Evolutionary conservation across 2,888 invertebrate genomes (phyloP).

Genomic region (Cecidostiba fungosa): DNA sequence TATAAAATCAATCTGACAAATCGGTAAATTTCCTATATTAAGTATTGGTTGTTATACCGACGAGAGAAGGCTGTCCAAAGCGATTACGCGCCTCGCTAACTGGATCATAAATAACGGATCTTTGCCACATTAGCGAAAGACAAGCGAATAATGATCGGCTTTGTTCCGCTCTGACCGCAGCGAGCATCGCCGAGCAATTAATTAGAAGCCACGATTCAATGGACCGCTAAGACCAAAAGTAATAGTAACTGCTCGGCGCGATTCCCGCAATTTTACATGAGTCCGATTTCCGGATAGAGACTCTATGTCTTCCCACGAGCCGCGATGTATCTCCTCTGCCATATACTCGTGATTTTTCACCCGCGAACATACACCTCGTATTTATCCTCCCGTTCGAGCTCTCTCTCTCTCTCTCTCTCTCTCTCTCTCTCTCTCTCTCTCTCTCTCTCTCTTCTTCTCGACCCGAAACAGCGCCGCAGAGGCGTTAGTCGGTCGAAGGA

Average conservation of each 20-base stretch:
- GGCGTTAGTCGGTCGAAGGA: background rate
- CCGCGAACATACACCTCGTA: conserved; percentile 22
- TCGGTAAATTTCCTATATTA: no score
- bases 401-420: background rate
- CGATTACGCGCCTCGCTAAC: background rate
- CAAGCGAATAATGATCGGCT: conserved; percentile 58
- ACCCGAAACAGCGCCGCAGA: background rate
- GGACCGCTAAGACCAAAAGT: conserved; percentile 53
- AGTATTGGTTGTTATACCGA: background rate
- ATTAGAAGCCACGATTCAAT: conserved; percentile 44
- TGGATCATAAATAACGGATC: conserved; percentile 43
- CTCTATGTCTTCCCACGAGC: conserved; percentile 38
- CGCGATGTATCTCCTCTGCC: conserved; percentile 29
- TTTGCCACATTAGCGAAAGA: conserved; percentile 31
- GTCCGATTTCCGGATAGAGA: conserved; percentile 57
- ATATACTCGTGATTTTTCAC: conserved; percentile 40
- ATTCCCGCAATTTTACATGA: conserved; percentile 56
- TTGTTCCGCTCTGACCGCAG: conserved; percentile 38
- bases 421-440: background rate
- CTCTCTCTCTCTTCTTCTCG: background rate
- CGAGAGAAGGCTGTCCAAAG: background rate
- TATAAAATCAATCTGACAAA: background rate
- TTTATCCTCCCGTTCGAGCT: conserved; percentile 34
- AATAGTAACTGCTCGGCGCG: conserved; percentile 42
- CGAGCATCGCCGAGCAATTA: conserved; percentile 41